Evolutionary conservation across 2,888 invertebrate species (phyloP), one percentile per base, ranked within the genome.

Genomic region (Lepeophtheirus nordmannii): DNA sequence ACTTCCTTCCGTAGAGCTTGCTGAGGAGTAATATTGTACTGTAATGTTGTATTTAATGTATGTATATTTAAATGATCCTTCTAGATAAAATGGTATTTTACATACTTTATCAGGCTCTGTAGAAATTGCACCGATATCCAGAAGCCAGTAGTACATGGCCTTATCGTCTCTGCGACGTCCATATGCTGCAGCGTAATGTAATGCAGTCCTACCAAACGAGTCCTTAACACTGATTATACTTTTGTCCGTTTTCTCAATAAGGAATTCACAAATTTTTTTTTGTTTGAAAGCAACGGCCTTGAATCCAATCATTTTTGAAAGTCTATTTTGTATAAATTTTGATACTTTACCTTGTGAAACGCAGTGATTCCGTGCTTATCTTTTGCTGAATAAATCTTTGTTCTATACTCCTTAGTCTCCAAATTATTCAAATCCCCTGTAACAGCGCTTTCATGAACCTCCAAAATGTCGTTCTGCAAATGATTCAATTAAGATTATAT

Each of bases 101-200:
- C n/a, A n/a, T n/a, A n/a, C 92, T 76, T 86, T 85, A 75, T 94
- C 93, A 56, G 85, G 77, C 67, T 83, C 81, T 70, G 84, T 84
- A 76, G 89, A 87, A 72, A 90, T 89, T 22, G 90, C 89, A 39
- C 92, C 92, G 30, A 85, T 81, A 70, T 83, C 83, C 40, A 87
- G 81, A 12, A 94, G 80, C 66, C 86, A 82, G 72, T 86, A 83
- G 73, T 84, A 91, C 72, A 86, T 85, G 70, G 83, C 81, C 69
- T 83, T 84, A 65, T 85, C 85, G 72, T 89, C 89, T 74, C 86
- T 85, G 30, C 69, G 68, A n/a, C 53, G 53, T 8, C 74, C 71
- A 59, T 84, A 79, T 14, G 85, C 81, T 1, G 89, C 88, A 0
- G 91, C 87, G 76, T 89, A 93, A 76, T 93, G 92, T 61, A 93